Base-by-base conservation (phyloP, 2,113 vertebrate species). In the Sula dactylatra region DNA sequence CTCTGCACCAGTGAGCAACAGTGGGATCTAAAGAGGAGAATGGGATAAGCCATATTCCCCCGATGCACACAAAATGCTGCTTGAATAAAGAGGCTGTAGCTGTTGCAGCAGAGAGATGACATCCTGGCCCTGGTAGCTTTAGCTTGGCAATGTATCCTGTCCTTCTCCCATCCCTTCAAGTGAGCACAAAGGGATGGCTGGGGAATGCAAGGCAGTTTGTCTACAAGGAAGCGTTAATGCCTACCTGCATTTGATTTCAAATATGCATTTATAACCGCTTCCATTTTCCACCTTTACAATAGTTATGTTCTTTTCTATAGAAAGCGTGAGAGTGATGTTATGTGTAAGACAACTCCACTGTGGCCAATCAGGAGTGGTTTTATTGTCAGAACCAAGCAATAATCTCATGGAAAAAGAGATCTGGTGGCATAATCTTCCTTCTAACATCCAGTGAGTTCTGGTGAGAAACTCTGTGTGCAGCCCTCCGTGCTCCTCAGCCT, bases 1-100 rank as follows among this genome's bases (percentile, higher is more conserved):
- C 38, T 10, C 45, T 25, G 31, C 7, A 2, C 3, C 8, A 2
- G 25, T 5, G 21, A 27, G 29, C 0, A 2, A 71, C 3, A 32
- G 29, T 49, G 64, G 13, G n/a, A 36, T 40, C 32, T 22, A 8
- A 34, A 79, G 76, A 36, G 38, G 20, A 52, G 61, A 72, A 54
- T 0, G 1, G 70, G 54, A 34, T 25, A 27, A 20, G 32, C 13
- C 52, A 67, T 20, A 25, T 66, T 93, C n/a, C 42, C 77, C 54
- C 44, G 54, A 24, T 49, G 31, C 29, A 50, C 64, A 42, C 22
- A 56, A 10, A 49, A 54, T 45, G 36, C 32, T 36, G 17, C 40
- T 62, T 76, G 45, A 66, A 59, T 70, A 64, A 90, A 59, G 29
- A 72, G 24, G 17, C 45, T 74, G 38, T 31, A 74, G 44, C 54